Evolutionary conservation across 2,113 vertebrate species (phyloP).

Genomic region (Nannobrachium achirus): DNA sequence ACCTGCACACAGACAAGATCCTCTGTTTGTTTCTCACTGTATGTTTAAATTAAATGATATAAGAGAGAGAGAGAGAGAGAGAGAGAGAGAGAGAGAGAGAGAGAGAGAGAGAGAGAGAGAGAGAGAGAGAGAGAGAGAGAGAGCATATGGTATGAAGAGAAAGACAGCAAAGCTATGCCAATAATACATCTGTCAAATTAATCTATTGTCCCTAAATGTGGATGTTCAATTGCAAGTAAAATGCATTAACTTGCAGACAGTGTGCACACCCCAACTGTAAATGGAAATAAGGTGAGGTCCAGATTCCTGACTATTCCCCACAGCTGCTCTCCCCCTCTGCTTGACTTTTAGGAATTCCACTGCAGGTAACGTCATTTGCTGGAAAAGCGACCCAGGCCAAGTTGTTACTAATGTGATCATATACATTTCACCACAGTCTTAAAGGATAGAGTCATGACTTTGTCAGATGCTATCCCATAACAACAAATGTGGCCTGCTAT

Average conservation of each 20-base stretch:
- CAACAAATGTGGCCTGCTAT: constrained; percentile 47
- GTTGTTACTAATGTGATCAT: constrained; percentile 31
- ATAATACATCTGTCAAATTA: constrained; percentile 61
- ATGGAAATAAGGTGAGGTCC: constrained; percentile 36
- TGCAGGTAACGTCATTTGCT: constrained; percentile 56
- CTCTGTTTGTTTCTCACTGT: no score
- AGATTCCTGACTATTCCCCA: constrained; percentile 23
- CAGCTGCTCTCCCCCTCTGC: constrained; percentile 29
- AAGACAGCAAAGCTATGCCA: constrained; percentile 37
- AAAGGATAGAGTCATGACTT: constrained; percentile 10
- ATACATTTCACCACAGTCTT: constrained; percentile 1
- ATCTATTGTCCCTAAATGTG: constrained; percentile 51
- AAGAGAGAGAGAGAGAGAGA: no score
- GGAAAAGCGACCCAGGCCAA: constrained; percentile 27
- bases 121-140: no score
- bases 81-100: no score
- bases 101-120: no score
- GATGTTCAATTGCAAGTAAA: constrained; percentile 58
- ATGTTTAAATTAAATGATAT: no score
- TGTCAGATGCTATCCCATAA: constrained; percentile 35
- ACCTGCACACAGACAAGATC: no score
- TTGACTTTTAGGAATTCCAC: constrained; percentile 29
- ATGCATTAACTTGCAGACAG: constrained; percentile 53
- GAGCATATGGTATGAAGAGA: constrained; percentile 42
- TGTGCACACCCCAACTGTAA: constrained; percentile 16